These are phyloP conservation scores for Thryonomys swinderianus DNA, from an alignment of 2,113 vertebrate species.

Conservation along the genomic window DNA sequence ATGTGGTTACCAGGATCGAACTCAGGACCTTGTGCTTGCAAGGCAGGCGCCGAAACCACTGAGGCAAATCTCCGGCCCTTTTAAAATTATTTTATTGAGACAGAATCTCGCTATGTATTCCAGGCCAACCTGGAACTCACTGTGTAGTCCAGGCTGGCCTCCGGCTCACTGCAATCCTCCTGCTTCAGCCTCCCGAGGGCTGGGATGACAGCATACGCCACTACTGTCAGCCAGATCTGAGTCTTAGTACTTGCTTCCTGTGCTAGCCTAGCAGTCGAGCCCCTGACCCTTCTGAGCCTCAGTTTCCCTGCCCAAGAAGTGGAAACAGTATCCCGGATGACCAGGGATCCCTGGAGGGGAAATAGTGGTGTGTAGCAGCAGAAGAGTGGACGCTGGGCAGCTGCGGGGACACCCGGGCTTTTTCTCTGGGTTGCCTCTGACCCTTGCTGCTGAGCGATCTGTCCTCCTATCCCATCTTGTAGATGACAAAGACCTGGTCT, in stretches of 20 bases:
- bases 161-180: background rate
- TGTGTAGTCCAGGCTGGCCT: background rate
- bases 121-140: too few relatives aligned
- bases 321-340: background rate
- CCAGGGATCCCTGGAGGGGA: background rate
- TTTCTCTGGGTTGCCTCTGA: background rate
- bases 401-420: background rate
- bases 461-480: background rate
- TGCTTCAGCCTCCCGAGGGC: background rate
- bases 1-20: too few relatives aligned
- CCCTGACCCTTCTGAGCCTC: background rate
- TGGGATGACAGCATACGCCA: background rate
- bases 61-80: too few relatives aligned
- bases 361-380: background rate
- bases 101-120: too few relatives aligned
- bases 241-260: background rate
- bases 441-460: background rate
- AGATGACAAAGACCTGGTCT: background rate
- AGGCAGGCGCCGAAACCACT: too few relatives aligned
- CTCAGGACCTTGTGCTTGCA: too few relatives aligned
- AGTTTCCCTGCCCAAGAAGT: background rate
- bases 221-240: background rate
- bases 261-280: background rate
- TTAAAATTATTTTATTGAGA: too few relatives aligned
- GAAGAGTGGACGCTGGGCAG: background rate